phyloP scores from a whole-genome alignment of 1,140 invertebrate genomes.

The Papilio machaon region DNA sequence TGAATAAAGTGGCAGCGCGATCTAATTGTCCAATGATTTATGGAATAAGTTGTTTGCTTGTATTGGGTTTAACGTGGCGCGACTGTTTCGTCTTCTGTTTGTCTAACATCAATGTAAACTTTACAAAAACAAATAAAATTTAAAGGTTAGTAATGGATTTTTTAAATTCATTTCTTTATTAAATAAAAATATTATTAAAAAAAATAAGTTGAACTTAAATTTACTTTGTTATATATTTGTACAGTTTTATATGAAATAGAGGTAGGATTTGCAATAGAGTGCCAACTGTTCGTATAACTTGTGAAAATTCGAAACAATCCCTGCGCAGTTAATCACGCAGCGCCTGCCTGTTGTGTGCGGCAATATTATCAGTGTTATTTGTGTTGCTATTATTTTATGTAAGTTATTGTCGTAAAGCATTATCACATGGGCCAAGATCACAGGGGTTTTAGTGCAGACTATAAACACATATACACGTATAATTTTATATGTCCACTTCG shows the following conservation, averaged over 20 bases:
- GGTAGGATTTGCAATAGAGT: too few species aligned
- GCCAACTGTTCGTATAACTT: too few species aligned
- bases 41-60: conserved; percentile 3
- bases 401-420: neutral
- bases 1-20: neutral
- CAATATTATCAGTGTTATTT: neutral
- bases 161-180: neutral
- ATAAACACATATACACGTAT: neutral
- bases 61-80: neutral
- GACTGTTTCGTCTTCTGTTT: conserved; percentile 6
- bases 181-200: neutral
- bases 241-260: neutral
- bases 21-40: neutral
- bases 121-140: neutral
- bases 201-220: neutral
- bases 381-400: neutral
- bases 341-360: neutral
- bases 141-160: neutral
- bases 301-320: too few species aligned
- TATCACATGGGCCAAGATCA: too few species aligned
- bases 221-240: neutral
- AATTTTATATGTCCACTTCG: neutral
- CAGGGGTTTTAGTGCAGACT: too few species aligned
- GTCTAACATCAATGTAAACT: neutral
- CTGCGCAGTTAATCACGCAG: neutral